Conservation (phyloP, 92 coral and sea anemone species). For the Pocillopora meandrina region DNA sequence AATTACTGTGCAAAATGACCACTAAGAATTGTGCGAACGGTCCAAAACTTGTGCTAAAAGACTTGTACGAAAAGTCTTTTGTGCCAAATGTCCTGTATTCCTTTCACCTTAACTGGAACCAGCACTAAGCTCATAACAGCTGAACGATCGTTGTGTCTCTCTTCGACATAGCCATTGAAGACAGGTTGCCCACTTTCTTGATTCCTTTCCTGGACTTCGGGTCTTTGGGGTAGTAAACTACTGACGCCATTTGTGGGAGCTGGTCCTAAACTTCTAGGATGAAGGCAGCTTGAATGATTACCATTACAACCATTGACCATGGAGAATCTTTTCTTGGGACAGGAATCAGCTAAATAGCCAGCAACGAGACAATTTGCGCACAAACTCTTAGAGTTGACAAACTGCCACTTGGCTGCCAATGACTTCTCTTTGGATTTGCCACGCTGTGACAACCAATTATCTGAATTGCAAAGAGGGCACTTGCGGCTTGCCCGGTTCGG, state of each 20-base stretch:
- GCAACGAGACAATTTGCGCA: constrained; percentile 64
- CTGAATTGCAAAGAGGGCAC: constrained; percentile 45
- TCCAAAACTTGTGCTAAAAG: no score
- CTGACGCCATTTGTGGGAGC: not conserved
- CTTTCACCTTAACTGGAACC: constrained; percentile 38
- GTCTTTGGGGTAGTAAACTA: not conserved
- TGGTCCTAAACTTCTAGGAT: constrained; percentile 44
- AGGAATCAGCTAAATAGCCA: constrained; percentile 51
- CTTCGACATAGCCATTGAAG: constrained; percentile 3
- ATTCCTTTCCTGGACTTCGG: not conserved
- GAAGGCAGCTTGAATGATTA: constrained; percentile 72
- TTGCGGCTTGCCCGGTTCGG: constrained; percentile 17
- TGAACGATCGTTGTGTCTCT: not conserved
- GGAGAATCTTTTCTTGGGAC: constrained; percentile 59
- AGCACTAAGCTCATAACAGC: constrained; percentile 21
- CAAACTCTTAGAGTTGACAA: constrained; percentile 26
- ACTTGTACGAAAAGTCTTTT: no score
- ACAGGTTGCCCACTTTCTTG: constrained; percentile 2
- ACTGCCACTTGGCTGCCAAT: constrained; percentile 49
- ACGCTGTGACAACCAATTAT: constrained; percentile 72
- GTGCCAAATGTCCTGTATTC: no score
- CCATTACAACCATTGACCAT: constrained; percentile 60
- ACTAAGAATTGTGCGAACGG: no score
- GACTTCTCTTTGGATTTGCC: constrained; percentile 43
- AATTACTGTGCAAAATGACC: no score